Percentiles rank a stretch among this genome's conserved stretches.
Evolutionary conservation across 92 coral and sea anemone species (phyloP).

Genomic region (Zoanthus sansibaricus): DNA sequence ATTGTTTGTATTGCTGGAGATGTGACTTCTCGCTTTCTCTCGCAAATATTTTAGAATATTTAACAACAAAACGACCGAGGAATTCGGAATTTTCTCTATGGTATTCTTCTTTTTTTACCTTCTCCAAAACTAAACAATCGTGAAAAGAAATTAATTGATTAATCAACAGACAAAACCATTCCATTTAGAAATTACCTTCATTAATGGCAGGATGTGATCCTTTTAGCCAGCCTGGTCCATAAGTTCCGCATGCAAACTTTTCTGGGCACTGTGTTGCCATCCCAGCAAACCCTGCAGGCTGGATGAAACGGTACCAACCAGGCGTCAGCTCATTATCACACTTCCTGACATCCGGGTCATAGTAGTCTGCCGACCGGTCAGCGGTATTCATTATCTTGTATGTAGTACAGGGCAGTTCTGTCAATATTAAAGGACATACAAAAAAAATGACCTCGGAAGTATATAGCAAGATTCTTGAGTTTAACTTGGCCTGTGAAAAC

Average conservation of each 20-base stretch:
- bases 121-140: too few relatives aligned
- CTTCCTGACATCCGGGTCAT: conserved; percentile 16
- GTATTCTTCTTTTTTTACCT: too few relatives aligned
- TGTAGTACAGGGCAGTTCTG: conserved; percentile 7
- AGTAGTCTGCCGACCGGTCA: conserved; percentile 35
- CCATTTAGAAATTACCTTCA: conserved; percentile 7
- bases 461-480: too few relatives aligned
- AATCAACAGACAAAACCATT: too few relatives aligned
- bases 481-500: too few relatives aligned
- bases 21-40: too few relatives aligned
- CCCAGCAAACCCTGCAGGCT: conserved; percentile 42
- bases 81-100: too few relatives aligned
- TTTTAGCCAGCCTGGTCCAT: conserved; percentile 31
- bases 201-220: conserved; percentile 3
- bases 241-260: conserved; percentile 35
- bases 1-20: too few relatives aligned
- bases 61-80: too few relatives aligned
- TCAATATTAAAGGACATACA: background rate
- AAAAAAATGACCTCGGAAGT: too few relatives aligned
- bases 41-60: too few relatives aligned
- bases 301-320: conserved; percentile 44
- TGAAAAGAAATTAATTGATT: too few relatives aligned
- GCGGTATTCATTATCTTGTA: conserved; percentile 19
- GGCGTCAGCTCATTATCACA: conserved; percentile 8
- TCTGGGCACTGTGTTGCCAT: conserved; percentile 48